These are phyloP conservation scores for Hypsopygia costalis DNA, from an alignment of 2,888 invertebrate species.

Conservation along the genomic window DNA sequence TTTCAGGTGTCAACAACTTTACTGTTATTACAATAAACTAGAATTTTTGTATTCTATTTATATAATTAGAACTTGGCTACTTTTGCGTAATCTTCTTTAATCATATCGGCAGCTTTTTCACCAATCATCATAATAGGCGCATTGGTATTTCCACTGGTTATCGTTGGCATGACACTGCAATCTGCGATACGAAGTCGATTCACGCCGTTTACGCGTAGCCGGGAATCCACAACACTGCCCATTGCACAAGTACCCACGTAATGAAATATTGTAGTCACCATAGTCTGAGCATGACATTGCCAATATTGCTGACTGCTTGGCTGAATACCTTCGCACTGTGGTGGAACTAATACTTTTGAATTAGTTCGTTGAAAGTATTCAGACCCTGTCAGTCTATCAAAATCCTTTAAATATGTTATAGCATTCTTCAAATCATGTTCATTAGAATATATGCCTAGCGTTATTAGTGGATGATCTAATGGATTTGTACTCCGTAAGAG, in stretches of 20 bases:
- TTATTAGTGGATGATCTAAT: slow-evolving; percentile 1
- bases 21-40: too few relatives aligned
- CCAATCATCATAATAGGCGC: slow-evolving; percentile 52
- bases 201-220: slow-evolving; percentile 9
- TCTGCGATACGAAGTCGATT: slow-evolving; percentile 23
- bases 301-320: slow-evolving; percentile 4
- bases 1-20: too few relatives aligned
- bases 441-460: background rate
- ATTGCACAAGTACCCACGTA: slow-evolving; percentile 85
- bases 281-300: background rate
- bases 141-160: slow-evolving; percentile 74
- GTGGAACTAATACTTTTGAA: background rate
- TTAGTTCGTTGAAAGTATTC: background rate
- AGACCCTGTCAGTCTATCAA: background rate
- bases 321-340: background rate
- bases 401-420: background rate
- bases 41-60: too few relatives aligned
- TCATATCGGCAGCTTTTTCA: slow-evolving; percentile 25
- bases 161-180: slow-evolving; percentile 17
- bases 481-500: slow-evolving; percentile 13
- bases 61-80: too few relatives aligned
- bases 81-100: slow-evolving; percentile 25
- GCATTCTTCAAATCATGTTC: background rate
- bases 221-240: slow-evolving; percentile 84
- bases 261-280: background rate